These are phyloP conservation scores for Mechanitis messenoides DNA, from an alignment of 2,888 invertebrate species.

Conservation along the genomic window DNA sequence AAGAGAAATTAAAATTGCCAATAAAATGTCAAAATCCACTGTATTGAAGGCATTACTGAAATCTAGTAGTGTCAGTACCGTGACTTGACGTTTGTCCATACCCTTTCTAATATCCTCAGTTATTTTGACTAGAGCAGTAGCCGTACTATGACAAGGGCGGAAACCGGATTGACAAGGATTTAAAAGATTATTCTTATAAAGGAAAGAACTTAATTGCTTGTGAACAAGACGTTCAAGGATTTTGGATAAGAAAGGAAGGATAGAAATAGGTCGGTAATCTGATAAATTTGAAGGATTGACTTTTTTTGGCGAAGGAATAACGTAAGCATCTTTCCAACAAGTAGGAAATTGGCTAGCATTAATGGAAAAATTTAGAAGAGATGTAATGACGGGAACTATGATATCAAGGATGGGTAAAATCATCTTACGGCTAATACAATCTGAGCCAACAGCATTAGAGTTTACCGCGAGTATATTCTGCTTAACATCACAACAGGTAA, in stretches of 20 bases:
- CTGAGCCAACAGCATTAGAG: neutral
- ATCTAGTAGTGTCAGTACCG: too few relatives aligned
- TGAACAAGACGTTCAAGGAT: neutral
- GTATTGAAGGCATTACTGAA: too few relatives aligned
- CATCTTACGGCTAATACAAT: neutral
- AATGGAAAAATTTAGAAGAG: neutral
- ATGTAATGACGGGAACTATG: too few relatives aligned
- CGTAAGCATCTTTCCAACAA: neutral
- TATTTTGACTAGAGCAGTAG: too few relatives aligned
- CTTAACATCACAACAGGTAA: conserved; percentile 5
- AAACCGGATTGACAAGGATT: neutral
- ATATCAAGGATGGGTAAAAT: neutral
- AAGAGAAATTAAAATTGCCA: too few relatives aligned
- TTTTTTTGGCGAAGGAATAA: too few relatives aligned
- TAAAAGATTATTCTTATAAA: neutral
- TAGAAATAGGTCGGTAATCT: neutral
- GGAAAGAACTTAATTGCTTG: neutral
- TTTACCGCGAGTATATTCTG: neutral
- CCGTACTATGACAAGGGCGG: neutral
- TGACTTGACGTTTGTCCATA: too few relatives aligned
- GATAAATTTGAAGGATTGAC: too few relatives aligned
- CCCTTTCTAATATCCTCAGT: too few relatives aligned
- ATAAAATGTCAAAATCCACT: too few relatives aligned
- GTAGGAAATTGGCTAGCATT: neutral
- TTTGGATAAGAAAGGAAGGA: conserved; percentile 2